These are phyloP conservation scores for Panurus biarmicus DNA, from an alignment of 2,113 vertebrate species.

Conservation along the genomic window DNA sequence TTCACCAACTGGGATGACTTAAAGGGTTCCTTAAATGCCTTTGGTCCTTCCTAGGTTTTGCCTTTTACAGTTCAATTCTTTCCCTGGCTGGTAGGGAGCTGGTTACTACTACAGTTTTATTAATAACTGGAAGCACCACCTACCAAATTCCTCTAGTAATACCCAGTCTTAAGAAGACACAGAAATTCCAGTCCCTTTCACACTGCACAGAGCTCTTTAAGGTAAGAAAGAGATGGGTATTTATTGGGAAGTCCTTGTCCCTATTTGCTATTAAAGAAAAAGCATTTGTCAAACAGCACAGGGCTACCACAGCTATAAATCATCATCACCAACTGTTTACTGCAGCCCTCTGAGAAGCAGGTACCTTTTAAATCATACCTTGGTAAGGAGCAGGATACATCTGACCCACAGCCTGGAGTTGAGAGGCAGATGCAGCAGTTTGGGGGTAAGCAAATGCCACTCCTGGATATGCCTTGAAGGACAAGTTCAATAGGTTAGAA, in stretches of 20 bases:
- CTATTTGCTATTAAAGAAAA: background rate
- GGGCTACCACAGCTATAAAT: background rate
- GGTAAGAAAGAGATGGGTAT: background rate
- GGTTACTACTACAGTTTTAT: background rate
- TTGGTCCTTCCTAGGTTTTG: background rate
- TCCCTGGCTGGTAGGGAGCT: background rate
- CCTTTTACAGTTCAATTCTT: background rate
- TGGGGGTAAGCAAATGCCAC: constrained; percentile 72
- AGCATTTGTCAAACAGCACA: background rate
- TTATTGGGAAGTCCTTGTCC: background rate
- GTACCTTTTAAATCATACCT: constrained; percentile 67
- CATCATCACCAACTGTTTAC: background rate
- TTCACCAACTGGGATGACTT: background rate
- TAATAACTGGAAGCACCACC: background rate
- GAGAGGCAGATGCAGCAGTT: constrained; percentile 68
- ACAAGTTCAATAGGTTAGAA: background rate
- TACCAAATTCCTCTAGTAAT: background rate
- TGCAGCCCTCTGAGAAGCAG: background rate
- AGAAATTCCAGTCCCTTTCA: background rate
- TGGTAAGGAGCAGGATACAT: constrained; percentile 84
- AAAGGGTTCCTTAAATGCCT: background rate
- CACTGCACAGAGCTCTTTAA: background rate
- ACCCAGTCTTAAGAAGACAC: background rate
- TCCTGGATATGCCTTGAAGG: constrained; percentile 74
- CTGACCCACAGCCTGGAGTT: constrained; percentile 80